Evolutionary conservation across 1,140 invertebrate genomes (phyloP), one percentile per base, ranked within the genome.

Genomic region (Temnothorax longispinosus): DNA sequence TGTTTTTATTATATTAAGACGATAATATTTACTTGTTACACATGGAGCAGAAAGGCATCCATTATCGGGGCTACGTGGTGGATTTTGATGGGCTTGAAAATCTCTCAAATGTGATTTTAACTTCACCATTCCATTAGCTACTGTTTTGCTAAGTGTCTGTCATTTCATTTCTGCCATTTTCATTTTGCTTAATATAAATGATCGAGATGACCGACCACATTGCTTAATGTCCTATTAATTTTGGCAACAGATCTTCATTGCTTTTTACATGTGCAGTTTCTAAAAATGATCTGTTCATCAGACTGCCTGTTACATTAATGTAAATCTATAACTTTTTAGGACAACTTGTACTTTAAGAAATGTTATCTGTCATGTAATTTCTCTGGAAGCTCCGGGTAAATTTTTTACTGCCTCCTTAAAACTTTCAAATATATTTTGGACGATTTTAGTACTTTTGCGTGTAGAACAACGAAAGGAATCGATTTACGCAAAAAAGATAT

Each of bases 81-180:
- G 50, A 71, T 71, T 69, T 71, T 71, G n/a, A 58, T 44, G n/a
- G 50, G 44, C 54, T 35, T 50, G 62, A 54, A 44, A 81, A 54
- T n/a, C 47, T 71, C 64, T 13, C 47, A 35, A 71, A 71, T 81
- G 77, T 81, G 77, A 81, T 81, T 81, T 81, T 81, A 81, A 21
- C 64, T 18, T 54, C 4, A 1, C 64, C 77, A 67, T 81, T 81
- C 77, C 77, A 81, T 81, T 81, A 81, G 77, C 72, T 6, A 77
- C 56, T 54, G 56, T 85, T 85, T 85, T 85, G 71, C 35, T n/a
- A 77, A 41, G 58, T 27, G 27, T 60, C 74, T 6, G n/a, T 5
- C 44, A 21, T 41, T 54, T 54, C 47, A 54, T 38, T 81, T 54
- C 35, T 41, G 8, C 77, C 21, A 27, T 18, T 65, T n/a, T 41